Conservation (phyloP, 1,140 invertebrate species). For the Ladona fulva region DNA sequence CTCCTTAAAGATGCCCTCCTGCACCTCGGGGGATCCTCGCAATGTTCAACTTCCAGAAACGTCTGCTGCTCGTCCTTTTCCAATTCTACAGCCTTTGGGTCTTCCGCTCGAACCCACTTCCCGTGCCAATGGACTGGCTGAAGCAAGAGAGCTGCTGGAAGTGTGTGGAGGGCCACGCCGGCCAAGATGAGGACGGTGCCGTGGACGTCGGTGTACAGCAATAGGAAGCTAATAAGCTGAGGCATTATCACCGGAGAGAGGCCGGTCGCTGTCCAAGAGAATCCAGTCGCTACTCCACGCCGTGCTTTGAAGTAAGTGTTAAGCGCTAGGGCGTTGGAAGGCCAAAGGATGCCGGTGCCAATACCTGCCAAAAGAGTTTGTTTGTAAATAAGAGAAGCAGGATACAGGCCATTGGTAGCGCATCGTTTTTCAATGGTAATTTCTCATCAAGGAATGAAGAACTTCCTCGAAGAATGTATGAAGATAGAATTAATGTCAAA, state of each 20-base stretch:
- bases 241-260: conserved; percentile 30
- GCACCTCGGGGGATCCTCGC: not conserved
- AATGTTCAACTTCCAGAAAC: not conserved
- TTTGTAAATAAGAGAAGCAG: too few relatives aligned
- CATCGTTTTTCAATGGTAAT: too few relatives aligned
- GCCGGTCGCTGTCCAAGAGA: conserved; percentile 29
- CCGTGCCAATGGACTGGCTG: conserved; percentile 27
- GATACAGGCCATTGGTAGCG: too few relatives aligned
- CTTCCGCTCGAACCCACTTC: not conserved
- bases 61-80: not conserved
- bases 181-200: conserved; percentile 31
- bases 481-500: too few relatives aligned
- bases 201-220: conserved; percentile 17
- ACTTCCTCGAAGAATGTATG: too few relatives aligned
- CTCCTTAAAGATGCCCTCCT: not conserved
- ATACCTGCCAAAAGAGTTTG: not conserved
- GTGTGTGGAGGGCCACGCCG: conserved; percentile 28
- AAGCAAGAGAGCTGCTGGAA: conserved; percentile 26
- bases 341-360: not conserved
- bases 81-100: not conserved
- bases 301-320: conserved; percentile 29
- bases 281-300: conserved; percentile 30
- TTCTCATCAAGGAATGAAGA: too few relatives aligned
- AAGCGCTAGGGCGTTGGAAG: conserved; percentile 13
- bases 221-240: conserved; percentile 22